Evolutionary conservation across 2,888 invertebrate species (phyloP).

Genomic region (Shargacucullia verbasci): DNA sequence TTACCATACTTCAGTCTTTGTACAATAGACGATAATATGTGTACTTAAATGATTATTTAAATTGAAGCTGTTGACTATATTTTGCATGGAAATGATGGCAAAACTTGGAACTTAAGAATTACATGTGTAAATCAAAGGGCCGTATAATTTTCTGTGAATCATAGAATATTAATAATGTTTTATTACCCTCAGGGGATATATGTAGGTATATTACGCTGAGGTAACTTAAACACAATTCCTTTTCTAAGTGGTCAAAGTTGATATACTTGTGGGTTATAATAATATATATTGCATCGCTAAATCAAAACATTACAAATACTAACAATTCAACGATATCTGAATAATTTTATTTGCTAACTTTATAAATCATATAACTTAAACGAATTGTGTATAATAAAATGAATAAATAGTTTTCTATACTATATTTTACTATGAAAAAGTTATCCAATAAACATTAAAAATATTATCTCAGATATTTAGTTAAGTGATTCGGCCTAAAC

Average conservation of each 20-base stretch:
- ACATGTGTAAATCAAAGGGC: constrained; percentile 8
- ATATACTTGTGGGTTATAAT: constrained; percentile 42
- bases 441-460: constrained; percentile 23
- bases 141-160: constrained; percentile 43
- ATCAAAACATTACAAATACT: no score
- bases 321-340: no score
- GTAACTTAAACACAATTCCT: constrained; percentile 21
- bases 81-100: constrained; percentile 46
- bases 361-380: no score
- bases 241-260: constrained; percentile 15
- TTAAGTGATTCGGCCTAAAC: constrained; percentile 58
- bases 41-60: constrained; percentile 59
- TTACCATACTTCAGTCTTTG: constrained; percentile 47
- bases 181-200: constrained; percentile 14
- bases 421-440: constrained; percentile 3
- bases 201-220: constrained; percentile 11
- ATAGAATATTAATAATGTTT: constrained; percentile 24
- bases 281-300: constrained; percentile 3
- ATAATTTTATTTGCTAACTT: no score
- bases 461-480: constrained; percentile 26
- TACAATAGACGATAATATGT: constrained; percentile 49
- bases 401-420: no score
- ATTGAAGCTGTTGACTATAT: constrained; percentile 47
- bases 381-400: no score
- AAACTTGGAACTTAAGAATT: constrained; percentile 17